Evolutionary conservation across 1,140 invertebrate genomes (phyloP).

Genomic region (Aphaenogaster rudis): DNA sequence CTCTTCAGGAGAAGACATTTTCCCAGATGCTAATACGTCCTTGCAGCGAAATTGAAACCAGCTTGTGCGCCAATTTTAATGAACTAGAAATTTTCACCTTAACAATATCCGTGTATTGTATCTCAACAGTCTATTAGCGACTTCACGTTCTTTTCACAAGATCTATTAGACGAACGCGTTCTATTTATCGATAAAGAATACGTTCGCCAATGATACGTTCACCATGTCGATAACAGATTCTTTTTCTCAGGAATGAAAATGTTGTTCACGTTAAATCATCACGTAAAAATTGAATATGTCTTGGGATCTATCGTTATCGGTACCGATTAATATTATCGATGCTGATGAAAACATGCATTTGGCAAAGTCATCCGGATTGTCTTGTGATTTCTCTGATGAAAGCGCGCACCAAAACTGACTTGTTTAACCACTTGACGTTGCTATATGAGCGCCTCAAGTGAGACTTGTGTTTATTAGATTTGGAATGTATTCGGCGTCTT

Average conservation of each 20-base stretch:
- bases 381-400: slow-evolving; percentile 14
- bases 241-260: background rate
- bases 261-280: background rate
- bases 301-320: background rate
- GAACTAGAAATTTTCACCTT: background rate
- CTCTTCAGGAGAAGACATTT: background rate
- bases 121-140: background rate
- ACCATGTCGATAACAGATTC: background rate
- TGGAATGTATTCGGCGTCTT: slow-evolving; percentile 19
- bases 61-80: background rate
- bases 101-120: background rate
- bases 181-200: slow-evolving; percentile 20
- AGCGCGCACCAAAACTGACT: slow-evolving; percentile 31
- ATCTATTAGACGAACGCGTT: background rate
- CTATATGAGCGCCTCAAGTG: slow-evolving; percentile 25
- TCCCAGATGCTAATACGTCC: background rate
- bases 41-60: background rate
- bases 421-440: slow-evolving; percentile 22
- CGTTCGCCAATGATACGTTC: background rate
- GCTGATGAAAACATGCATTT: background rate
- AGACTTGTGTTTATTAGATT: slow-evolving; percentile 27
- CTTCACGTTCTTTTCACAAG: background rate
- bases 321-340: background rate
- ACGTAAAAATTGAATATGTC: background rate
- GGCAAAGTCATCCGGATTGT: background rate